Base-by-base conservation (phyloP, 2,797 vertebrate species). In the Prunella strophiata region DNA sequence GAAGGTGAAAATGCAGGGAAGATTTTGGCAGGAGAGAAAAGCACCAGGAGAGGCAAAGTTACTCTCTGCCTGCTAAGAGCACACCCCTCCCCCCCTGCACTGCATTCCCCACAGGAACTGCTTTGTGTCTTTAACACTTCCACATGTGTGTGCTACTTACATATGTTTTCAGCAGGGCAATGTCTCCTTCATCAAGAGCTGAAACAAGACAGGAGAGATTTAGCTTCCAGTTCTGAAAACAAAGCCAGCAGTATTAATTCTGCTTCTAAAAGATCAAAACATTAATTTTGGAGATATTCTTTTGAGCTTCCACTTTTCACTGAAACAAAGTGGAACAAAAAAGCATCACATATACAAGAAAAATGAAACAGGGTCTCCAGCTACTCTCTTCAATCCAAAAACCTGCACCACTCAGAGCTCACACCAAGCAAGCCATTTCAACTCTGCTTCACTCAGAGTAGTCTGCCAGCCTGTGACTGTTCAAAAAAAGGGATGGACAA, bases 171-270 rank as follows among this genome's bases (percentile, higher is more conserved):
- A 99, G 96, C 94, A 99, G 97, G 66, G 99, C 99, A 93, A 99
- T 99, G 93, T 99, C 99, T 9, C 99, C 99, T 97, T 99, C 99
- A 98, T 99, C 99, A 97, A 99, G 94, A 97, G 99, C 99, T 99
- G 97, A 82, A 97, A 97, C 23, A 91, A 97, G 63, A 98, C 40
- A 96, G 18, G 93, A 71, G 77, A 88, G 23, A n/a, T 16, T 94
- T 63, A 97, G 73, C 14, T 91, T 96, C 47, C 85, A 89, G 27
- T 40, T 72, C 43, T 84, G 90, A 58, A 89, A 92, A 86, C 34
- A 88, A 82, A 76, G 83, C 3, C 21, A 79, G 29, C 26, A 52
- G 19, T 9, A 48, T 34, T 62, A 38, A 63, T 63, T 84, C 51
- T 61, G 47, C 23, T 74, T 75, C 77, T 79, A 74, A 70, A 91